Evolutionary conservation across 2,113 vertebrate genomes (phyloP), one percentile per base, ranked within the genome.

Genomic region (Scophthalmus maximus): DNA sequence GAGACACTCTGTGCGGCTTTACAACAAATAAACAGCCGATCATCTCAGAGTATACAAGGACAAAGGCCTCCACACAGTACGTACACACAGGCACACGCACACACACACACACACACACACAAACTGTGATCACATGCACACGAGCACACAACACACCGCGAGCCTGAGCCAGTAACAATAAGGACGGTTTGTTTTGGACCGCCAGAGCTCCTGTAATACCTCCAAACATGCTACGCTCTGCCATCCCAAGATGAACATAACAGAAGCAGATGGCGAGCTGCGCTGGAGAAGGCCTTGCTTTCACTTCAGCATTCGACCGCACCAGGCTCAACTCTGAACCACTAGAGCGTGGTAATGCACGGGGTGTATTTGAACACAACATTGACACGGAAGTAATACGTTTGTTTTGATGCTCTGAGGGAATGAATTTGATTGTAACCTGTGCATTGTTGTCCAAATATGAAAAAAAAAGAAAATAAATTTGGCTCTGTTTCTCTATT

Each of bases 231-330:
- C 78, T 42, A 27, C 20, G 12, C 68, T 66, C 64, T 34, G 47
- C 53, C 67, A 76, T 83, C 86, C 84, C 62, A 82, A 72, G 69
- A 86, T 61, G 70, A 80, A 81, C 75, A 82, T 76, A 81, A 78
- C 80, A 86, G 79, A 86, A 81, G 61, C 77, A 82, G 81, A 88
- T 84, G 84, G 76, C 25, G 51, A 67, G 46, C 42, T 1, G 59
- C 42, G 63, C 27, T 23, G 56, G 32, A 68, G 52, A 66, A 59
- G 53, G 69, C 47, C 56, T 53, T 58, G 59, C 61, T 67, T 23
- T 71, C 40, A 72, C 30, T 63, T 69, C 47, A 55, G 51, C 61
- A 42, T 73, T 85, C 55, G 32, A 40, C 56, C 42, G 25, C 55
- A 65, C 76, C 60, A 50, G 27, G 47, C 66, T 68, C 3, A 57